A percentile compares a stretch with the other conserved stretches of the same genome.
These are phyloP conservation scores for Mimas tiliae DNA, from an alignment of 2,888 invertebrate genomes.

Conservation along the genomic window DNA sequence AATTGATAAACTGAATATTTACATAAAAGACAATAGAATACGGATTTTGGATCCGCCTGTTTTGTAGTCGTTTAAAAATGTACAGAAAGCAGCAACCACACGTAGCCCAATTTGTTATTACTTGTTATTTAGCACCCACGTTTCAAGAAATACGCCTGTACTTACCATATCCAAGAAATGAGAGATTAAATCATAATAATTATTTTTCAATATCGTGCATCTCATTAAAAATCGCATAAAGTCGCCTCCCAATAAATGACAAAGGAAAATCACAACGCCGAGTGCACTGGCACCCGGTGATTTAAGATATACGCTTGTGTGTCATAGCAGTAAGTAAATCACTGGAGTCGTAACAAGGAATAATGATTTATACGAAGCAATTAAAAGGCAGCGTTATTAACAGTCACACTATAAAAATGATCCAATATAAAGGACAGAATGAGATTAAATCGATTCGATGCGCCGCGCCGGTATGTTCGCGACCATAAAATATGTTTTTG, in stretches of 20 bases:
- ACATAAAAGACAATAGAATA: too few relatives aligned
- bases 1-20: not conserved
- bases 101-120: conserved; percentile 23
- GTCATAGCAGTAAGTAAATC: conserved; percentile 82
- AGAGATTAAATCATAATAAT: conserved; percentile 60
- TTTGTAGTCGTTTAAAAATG: not conserved
- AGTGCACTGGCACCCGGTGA: conserved; percentile 57
- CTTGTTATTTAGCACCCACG: conserved; percentile 38
- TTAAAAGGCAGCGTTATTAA: conserved; percentile 74
- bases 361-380: conserved; percentile 81
- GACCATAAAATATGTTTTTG: conserved; percentile 76
- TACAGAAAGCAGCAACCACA: not conserved
- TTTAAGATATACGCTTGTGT: conserved; percentile 69
- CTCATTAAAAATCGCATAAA: conserved; percentile 80
- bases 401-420: conserved; percentile 57
- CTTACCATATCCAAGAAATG: conserved; percentile 52
- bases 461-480: conserved; percentile 54
- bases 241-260: conserved; percentile 61
- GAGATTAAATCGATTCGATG: conserved; percentile 75
- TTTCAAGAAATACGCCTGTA: conserved; percentile 48
- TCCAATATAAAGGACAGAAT: conserved; percentile 55
- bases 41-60: too few relatives aligned
- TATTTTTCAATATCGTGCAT: conserved; percentile 59
- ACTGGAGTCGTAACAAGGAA: conserved; percentile 71
- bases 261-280: conserved; percentile 62